Evolutionary conservation across 2,797 vertebrate genomes (phyloP).

Genomic region (Epinephelus malabaricus): DNA sequence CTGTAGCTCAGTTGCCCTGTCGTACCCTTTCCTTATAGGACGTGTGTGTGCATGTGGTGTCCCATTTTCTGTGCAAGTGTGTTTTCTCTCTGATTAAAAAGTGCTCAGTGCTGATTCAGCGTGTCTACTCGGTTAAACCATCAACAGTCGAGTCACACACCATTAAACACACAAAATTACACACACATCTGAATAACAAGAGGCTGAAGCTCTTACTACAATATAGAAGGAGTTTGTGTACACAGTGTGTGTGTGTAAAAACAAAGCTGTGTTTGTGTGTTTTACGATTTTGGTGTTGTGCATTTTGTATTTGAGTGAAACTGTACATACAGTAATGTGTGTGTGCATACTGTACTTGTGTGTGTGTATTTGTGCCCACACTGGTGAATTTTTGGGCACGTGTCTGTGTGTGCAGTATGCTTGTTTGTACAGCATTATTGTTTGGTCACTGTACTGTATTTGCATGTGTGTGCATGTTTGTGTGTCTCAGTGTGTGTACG

Average conservation of each 20-base stretch:
- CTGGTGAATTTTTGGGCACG: neutral
- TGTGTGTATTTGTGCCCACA: neutral
- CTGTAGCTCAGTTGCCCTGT: slow-evolving; percentile 41
- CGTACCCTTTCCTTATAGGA: slow-evolving; percentile 30
- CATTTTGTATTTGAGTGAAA: neutral
- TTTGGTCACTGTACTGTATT: neutral
- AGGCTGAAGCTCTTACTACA: neutral
- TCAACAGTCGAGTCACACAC: slow-evolving; percentile 23
- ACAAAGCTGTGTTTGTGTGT: too few relatives aligned
- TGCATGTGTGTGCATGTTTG: slow-evolving; percentile 1
- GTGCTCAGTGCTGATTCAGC: slow-evolving; percentile 52
- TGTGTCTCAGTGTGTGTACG: neutral
- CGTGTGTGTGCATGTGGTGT: slow-evolving; percentile 38
- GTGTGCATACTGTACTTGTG: neutral
- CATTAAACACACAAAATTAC: slow-evolving; percentile 11
- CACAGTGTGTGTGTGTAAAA: neutral
- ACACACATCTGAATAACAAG: neutral
- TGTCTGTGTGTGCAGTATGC: neutral
- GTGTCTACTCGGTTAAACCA: slow-evolving; percentile 33
- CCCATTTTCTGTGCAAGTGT: slow-evolving; percentile 48
- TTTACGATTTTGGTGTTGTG: neutral
- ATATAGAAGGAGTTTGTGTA: neutral
- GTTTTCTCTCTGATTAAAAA: slow-evolving; percentile 47
- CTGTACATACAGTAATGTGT: neutral
- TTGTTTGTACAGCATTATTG: neutral